Conservation (phyloP, 2,888 invertebrate species). For the Drosophila falleni region DNA sequence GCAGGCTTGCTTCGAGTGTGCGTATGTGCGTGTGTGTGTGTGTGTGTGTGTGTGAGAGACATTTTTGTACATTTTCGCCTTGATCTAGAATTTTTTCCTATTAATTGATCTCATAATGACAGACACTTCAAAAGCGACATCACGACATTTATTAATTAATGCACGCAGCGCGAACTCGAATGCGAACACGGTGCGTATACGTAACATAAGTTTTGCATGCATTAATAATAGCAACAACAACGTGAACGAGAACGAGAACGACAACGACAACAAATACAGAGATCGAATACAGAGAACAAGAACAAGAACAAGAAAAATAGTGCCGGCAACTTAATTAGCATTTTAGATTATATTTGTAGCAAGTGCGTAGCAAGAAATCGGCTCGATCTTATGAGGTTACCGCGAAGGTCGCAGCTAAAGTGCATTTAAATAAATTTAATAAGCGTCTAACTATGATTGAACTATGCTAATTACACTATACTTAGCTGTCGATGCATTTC, state of each 20-base stretch:
- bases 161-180: conserved; percentile 58
- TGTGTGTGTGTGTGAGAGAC: conserved; percentile 68
- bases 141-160: conserved; percentile 83
- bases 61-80: conserved; percentile 77
- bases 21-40: conserved; percentile 36
- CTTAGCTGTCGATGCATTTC: conserved; percentile 55
- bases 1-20: conserved; percentile 50
- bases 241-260: conserved; percentile 27
- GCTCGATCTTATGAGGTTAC: conserved; percentile 65
- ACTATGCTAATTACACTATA: conserved; percentile 54
- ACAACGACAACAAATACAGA: background rate
- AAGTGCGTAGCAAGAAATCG: conserved; percentile 70
- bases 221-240: conserved; percentile 45
- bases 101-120: conserved; percentile 84
- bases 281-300: conserved; percentile 14
- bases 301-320: conserved; percentile 45
- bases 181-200: conserved; percentile 61
- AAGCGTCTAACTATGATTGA: conserved; percentile 38
- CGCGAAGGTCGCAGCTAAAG: conserved; percentile 55
- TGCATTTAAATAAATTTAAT: conserved; percentile 54
- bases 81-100: conserved; percentile 84
- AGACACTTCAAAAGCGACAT: conserved; percentile 83
- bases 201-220: conserved; percentile 72
- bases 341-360: conserved; percentile 71
- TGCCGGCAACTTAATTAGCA: conserved; percentile 83